Base-by-base conservation (phyloP, 2,113 vertebrate species). In the Dolichallabes microphthalmus region DNA sequence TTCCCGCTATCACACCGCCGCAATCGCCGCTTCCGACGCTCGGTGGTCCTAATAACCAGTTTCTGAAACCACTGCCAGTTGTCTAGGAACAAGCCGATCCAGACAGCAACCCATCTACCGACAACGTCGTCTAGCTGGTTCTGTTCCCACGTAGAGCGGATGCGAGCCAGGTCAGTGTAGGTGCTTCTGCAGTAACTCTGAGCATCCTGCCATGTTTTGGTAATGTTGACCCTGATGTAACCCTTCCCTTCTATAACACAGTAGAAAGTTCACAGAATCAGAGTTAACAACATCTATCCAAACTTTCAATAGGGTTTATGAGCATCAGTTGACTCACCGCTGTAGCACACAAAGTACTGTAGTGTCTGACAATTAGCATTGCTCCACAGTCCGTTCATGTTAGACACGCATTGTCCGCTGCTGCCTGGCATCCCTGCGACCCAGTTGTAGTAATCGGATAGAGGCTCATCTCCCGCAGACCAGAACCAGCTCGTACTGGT, bases 371-470 rank as follows among this genome's bases (percentile, higher is more conserved):
- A 86, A 10, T 27, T 2, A 5, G 13, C 3, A 52, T 76, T 27
- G 19, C 3, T 2, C 77, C 83, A 85, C 0, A 32, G 6, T 27
- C 35, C 61, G 11, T 58, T 15, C 17, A 17, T 20, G 39, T 12
- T 30, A 0, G 22, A 27, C 2, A 12, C 58, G 53, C 82, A 87
- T 25, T n/a, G 4, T 3, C 55, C 45, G 19, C 10, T 2, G 22
- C 75, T 66, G n/a, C 39, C 75, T 0, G 86, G 73, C n/a, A 68
- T 61, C 6, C 75, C 66, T 53, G 2, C 0, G 3, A 12, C 9
- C 83, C 87, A 88, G 57, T 58, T 85, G 27, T 13, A 82, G 68
- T 73, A 85, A n/a, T 79, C 17, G 20, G 53, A 60, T 1, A 53
- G n/a, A 25, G 39, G 5, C 6, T 52, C 14, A 0, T 86, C 39